A percentile compares a stretch with the other conserved stretches of the same genome.
Conservation (phyloP, 2,113 vertebrate species). For the Eidolon helvum region DNA sequence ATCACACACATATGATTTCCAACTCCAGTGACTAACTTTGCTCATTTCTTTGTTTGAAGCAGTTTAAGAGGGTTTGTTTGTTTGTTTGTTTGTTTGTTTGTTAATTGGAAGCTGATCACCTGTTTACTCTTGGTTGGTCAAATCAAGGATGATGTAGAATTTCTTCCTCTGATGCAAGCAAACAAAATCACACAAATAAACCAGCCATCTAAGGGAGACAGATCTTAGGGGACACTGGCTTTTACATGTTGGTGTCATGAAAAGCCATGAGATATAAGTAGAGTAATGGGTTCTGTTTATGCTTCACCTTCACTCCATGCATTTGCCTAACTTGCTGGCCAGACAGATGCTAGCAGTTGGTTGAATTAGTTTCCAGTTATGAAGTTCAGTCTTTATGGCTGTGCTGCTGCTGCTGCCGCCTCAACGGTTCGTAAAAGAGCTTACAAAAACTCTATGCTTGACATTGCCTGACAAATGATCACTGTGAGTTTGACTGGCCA, state of each 20-base stretch:
- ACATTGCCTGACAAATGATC: background rate
- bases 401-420: background rate
- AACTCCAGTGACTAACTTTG: background rate
- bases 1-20: background rate
- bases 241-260: background rate
- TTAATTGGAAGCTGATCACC: background rate
- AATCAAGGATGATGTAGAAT: background rate
- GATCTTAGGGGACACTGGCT: background rate
- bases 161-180: background rate
- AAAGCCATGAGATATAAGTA: background rate
- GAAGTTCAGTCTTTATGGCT: background rate
- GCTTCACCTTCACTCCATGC: background rate
- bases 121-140: background rate
- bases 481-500: background rate
- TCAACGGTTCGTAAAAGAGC: background rate
- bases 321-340: background rate
- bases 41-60: background rate
- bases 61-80: background rate
- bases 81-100: background rate
- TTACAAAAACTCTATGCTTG: background rate
- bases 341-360: background rate
- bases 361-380: background rate
- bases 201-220: background rate
- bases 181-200: background rate
- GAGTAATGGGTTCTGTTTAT: background rate